phyloP scores from a whole-genome alignment of 2,797 vertebrate genomes.

The Pelodytes ibericus region DNA sequence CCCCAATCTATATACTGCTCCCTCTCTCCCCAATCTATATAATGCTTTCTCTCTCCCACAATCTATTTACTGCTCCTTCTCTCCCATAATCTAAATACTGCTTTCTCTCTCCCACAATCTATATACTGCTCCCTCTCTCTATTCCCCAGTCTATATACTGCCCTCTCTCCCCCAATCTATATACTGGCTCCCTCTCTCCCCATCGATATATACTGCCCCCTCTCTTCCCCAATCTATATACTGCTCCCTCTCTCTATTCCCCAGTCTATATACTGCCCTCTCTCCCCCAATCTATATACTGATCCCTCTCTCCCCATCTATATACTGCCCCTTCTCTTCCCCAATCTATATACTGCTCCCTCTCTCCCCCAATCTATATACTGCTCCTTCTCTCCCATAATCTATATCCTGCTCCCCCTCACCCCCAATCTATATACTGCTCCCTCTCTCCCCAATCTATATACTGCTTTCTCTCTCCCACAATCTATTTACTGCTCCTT shows the following conservation, averaged over 20 bases:
- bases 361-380: neutral
- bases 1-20: too few species aligned
- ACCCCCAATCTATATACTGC: too few species aligned
- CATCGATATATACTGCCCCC: neutral
- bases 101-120: neutral
- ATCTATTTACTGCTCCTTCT: neutral
- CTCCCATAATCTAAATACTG: neutral
- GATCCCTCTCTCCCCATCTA: neutral
- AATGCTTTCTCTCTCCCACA: too few species aligned
- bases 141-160: too few species aligned
- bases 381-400: neutral
- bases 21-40: neutral
- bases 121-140: too few species aligned
- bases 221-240: neutral
- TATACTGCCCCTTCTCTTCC: neutral
- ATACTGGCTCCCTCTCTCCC: too few species aligned
- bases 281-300: neutral
- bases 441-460: neutral
- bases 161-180: too few species aligned
- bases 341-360: neutral
- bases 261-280: neutral
- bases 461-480: neutral
- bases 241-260: neutral
- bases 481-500: neutral
- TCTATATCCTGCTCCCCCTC: neutral